Percentiles rank a stretch among this genome's conserved stretches.
These are phyloP conservation scores for Antheraea yamamai DNA, from an alignment of 2,888 invertebrate species.

Conservation along the genomic window DNA sequence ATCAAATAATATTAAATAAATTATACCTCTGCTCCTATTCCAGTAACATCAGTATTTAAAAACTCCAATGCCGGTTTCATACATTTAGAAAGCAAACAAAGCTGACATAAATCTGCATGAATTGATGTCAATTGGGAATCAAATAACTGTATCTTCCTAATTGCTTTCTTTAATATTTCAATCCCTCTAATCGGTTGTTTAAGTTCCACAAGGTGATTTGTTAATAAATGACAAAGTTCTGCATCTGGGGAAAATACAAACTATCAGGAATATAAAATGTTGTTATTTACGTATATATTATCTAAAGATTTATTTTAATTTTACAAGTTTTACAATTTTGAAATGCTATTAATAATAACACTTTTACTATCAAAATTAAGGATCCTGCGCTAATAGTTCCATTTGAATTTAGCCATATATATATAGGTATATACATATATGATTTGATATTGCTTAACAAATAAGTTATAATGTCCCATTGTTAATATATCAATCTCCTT, in stretches of 20 bases:
- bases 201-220: slow-evolving; percentile 88
- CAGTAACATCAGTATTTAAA: slow-evolving; percentile 94
- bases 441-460: not conserved
- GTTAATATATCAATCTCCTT: not conserved
- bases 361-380: not conserved
- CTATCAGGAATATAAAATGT: not conserved
- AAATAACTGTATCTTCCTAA: slow-evolving; percentile 92
- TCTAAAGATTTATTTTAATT: too few species aligned
- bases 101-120: slow-evolving; percentile 95
- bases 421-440: not conserved
- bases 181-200: slow-evolving; percentile 93
- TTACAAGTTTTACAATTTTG: too few species aligned
- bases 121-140: slow-evolving; percentile 96
- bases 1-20: slow-evolving; percentile 11
- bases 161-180: slow-evolving; percentile 89
- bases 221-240: slow-evolving; percentile 93
- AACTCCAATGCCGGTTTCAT: slow-evolving; percentile 95
- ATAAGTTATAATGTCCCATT: not conserved
- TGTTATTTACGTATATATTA: not conserved
- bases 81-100: slow-evolving; percentile 94
- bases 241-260: slow-evolving; percentile 84
- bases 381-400: not conserved
- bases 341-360: too few species aligned
- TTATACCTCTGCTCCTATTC: slow-evolving; percentile 91
- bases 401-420: too few species aligned